Base-by-base conservation (phyloP, 1,140 invertebrate species). In the Lanistes nyassanus region DNA sequence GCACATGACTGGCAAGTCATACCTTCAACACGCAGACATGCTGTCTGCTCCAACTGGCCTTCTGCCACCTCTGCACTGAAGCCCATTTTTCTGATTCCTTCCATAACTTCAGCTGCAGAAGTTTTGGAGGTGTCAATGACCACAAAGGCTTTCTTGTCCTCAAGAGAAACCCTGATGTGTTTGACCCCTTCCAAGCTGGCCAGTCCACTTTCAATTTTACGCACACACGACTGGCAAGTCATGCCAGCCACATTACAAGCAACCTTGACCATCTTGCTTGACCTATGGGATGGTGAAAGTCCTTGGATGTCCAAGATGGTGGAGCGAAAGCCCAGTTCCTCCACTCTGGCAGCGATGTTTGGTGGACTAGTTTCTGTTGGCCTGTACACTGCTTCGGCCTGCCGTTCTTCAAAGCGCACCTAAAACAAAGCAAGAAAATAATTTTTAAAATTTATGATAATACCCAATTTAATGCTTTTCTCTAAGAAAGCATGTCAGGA, bases 1-100 rank as follows among this genome's bases (percentile, higher is more conserved):
- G 89, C 89, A 83, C 89, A 90, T 26, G 89, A 90, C 78, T 88
- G 80, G 79, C 89, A 90, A 1, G 87, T 89, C 90, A 90, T 90
- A 16, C 89, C 89, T 31, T 82, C 76, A 19, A 85, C 78, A 39
- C 42, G 31, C 37, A 56, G 31, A 58, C 23, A 5, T 23, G 16
- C 34, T 39, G 39, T 72, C 55, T 29, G 36, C 19, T 42, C 23
- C n/a, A 29, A 21, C 23, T 58, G 51, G 11, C n/a, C 37, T 36
- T 66, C 53, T 19, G 62, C 36, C 1, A 75, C 34, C 21, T 51
- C 56, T 19, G 85, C 85, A 23, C 86, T 82, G 80, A 89, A 90
- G 0, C 89, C 89, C 86, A 90, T 88, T 51, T 87, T 84, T 68
- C 87, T 83, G 56, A 90, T 88, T n/a, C 75, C 76, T 11, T 85